Conservation (phyloP, 2,888 invertebrate species). For the Labia minor region DNA sequence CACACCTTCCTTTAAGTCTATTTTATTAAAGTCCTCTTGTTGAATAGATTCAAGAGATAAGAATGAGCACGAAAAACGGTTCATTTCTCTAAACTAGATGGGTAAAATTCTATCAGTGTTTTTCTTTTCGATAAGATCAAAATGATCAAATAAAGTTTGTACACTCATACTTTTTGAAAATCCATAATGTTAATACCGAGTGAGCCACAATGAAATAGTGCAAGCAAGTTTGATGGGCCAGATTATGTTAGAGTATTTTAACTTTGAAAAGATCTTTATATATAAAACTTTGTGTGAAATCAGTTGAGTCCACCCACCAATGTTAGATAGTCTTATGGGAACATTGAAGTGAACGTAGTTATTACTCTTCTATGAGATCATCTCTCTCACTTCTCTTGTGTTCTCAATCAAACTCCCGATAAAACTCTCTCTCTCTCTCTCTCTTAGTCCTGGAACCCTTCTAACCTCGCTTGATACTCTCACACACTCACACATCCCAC, state of each 20-base stretch:
- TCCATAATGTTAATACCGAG: background rate
- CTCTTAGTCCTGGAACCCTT: background rate
- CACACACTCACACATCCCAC: background rate
- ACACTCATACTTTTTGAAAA: background rate
- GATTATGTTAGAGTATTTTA: background rate
- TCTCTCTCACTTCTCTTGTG: background rate
- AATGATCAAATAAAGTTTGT: background rate
- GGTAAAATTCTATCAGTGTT: background rate
- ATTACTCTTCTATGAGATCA: background rate
- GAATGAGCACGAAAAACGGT: background rate
- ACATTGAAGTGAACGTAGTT: background rate
- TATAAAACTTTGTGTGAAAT: background rate
- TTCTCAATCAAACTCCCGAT: constrained; percentile 7
- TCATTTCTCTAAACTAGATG: background rate
- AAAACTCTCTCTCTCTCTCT: background rate
- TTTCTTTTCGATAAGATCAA: background rate
- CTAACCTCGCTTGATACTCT: background rate
- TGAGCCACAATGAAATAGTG: background rate
- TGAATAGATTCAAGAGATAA: background rate
- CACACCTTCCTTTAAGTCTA: too few relatives aligned
- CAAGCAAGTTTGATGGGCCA: background rate
- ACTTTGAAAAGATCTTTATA: too few relatives aligned
- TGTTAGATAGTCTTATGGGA: background rate
- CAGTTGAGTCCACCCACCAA: background rate
- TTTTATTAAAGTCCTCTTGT: background rate